phyloP scores from a whole-genome alignment of 2,797 vertebrate genomes.

The Phalanger gymnotis region DNA sequence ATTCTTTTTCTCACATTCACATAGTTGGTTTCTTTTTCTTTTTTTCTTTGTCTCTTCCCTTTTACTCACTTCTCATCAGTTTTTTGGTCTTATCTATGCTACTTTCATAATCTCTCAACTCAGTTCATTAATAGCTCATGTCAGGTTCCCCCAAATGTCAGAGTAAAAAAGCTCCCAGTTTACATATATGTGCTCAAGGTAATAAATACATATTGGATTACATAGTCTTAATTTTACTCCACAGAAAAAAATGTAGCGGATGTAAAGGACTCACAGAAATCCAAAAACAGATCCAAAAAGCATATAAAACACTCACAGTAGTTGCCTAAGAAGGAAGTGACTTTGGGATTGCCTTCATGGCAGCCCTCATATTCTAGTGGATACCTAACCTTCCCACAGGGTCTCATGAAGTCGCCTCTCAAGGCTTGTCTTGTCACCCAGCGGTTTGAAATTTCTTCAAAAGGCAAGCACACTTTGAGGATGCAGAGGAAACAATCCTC shows the following conservation, averaged over 20 bases:
- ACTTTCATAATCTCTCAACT: background rate
- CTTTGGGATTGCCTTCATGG: background rate
- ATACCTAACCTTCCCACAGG: background rate
- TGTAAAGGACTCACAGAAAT: background rate
- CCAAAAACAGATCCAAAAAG: background rate
- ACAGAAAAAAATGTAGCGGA: background rate
- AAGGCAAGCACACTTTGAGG: background rate
- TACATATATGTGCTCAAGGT: background rate
- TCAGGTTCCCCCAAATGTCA: background rate
- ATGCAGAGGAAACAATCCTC: background rate
- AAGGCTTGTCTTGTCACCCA: background rate
- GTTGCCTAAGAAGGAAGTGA: background rate
- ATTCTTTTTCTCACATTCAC: background rate
- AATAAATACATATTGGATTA: background rate
- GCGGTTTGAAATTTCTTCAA: background rate
- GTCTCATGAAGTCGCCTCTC: background rate
- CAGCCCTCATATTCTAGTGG: background rate
- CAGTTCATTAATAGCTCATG: background rate
- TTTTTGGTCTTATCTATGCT: background rate
- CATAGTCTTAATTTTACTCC: background rate
- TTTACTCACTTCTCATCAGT: background rate
- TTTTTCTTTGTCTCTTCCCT: background rate
- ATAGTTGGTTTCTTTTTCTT: background rate
- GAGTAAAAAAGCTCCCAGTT: background rate
- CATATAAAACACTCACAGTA: background rate